A percentile compares a stretch with the other conserved stretches of the same genome.
Evolutionary conservation across 2,888 invertebrate genomes (phyloP).

Genomic region (Monopis laevigella): DNA sequence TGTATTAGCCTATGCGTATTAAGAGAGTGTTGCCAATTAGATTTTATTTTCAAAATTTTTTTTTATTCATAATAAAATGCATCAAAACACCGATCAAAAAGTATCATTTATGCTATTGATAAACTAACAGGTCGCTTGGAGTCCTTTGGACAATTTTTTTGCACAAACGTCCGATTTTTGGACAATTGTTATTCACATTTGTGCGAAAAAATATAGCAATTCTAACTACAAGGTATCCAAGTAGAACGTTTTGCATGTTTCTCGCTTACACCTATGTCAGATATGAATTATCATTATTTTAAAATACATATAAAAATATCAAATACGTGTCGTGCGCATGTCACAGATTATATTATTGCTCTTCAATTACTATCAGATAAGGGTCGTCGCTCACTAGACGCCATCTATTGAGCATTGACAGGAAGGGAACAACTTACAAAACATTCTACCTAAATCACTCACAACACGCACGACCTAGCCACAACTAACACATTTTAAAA

Average conservation of each 20-base stretch:
- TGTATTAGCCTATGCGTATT: conserved; percentile 67
- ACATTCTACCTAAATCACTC: conserved; percentile 45
- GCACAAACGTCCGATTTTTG: background rate
- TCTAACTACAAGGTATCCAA: conserved; percentile 26
- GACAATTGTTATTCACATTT: background rate
- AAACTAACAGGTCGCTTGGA: conserved; percentile 4
- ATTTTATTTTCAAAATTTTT: conserved; percentile 35
- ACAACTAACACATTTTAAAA: no score
- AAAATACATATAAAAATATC: conserved; percentile 67
- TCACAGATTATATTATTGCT: conserved; percentile 50
- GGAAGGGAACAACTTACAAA: conserved; percentile 45
- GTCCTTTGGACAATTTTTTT: conserved; percentile 1
- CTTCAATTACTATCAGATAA: conserved; percentile 19
- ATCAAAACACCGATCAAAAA: conserved; percentile 65
- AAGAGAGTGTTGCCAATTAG: conserved; percentile 64
- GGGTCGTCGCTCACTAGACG: background rate
- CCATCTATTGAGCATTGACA: conserved; percentile 16
- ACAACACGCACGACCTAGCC: conserved; percentile 5
- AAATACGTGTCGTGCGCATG: conserved; percentile 34
- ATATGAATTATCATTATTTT: conserved; percentile 63
- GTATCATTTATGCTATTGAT: conserved; percentile 57
- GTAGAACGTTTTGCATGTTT: conserved; percentile 52
- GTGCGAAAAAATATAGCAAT: background rate
- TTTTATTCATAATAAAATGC: conserved; percentile 50
- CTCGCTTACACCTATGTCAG: conserved; percentile 57